Base-by-base conservation (phyloP, 2,888 invertebrate species). In the Nasonovia ribisnigri region DNA sequence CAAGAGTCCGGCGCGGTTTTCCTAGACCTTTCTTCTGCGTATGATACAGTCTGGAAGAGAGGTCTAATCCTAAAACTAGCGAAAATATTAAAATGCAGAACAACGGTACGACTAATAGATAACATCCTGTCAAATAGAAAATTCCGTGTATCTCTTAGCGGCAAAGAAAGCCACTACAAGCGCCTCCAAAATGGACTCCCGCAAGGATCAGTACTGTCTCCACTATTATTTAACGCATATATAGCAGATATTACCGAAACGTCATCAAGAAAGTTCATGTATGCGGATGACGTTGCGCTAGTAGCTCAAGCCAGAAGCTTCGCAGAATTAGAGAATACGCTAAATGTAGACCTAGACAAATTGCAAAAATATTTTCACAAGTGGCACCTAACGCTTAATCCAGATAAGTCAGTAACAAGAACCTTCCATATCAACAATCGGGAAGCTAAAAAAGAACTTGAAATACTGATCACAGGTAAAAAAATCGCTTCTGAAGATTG, bases 361-460 rank as follows among this genome's bases (percentile, higher is more conserved):
- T 1, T 48, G n/a, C n/a, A n/a, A n/a, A n/a, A n/a, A n/a, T n/a
- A n/a, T n/a, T n/a, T n/a, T n/a, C n/a, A n/a, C n/a, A n/a, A n/a
- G n/a, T n/a, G n/a, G n/a, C n/a, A n/a, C n/a, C n/a, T n/a, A n/a
- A n/a, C n/a, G n/a, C n/a, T n/a, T n/a, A n/a, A 86, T 46, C 84
- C 84, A 29, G 29, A 29, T 46, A 86, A 86, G 43, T 86, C 84
- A 84, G 24, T 84, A 84, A 84, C 84, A 42, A 84, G 84, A 84
- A 84, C 84, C 26, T 84, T 84, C 43, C 43, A 84, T 26, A 43
- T 84, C 29, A 84, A 84, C 84, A 84, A 43, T 43, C 10, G 84
- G 46, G 43, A 84, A 26, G 84, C 84, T 5, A 84, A 84, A 84
- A 46, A 84, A 46, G 84, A 84, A 84, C 84, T 84, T 46, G 10